Evolutionary conservation across 2,113 vertebrate genomes (phyloP), one percentile per base, ranked within the genome.

Genomic region (Sporophila hypoxantha): DNA sequence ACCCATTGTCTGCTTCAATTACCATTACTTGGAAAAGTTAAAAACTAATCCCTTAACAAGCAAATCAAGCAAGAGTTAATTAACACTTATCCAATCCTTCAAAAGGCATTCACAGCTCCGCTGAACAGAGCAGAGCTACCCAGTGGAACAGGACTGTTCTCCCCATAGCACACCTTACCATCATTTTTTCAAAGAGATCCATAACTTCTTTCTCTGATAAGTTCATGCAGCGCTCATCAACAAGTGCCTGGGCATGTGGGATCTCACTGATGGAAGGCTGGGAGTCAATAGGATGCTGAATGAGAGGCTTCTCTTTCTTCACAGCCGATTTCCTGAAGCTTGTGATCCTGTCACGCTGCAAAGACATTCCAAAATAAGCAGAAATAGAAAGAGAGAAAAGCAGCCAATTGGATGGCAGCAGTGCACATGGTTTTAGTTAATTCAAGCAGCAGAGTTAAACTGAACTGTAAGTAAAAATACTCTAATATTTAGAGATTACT

Each of bases 181-280:
- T 99, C 99, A 99, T 99, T 96, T 99, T 99, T 94, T 99, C 99
- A 94, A 99, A 99, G 67, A 99, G 98, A 96, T 99, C 98, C 93
- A 98, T 96, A 60, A 99, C 99, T 97, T 99, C 99, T 88, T 99
- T 99, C 94, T 99, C 99, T 5, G 99, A 99, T 82, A 99, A 98
- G 92, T 99, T 98, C 97, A 97, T 96, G 90, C 98, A 98, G 70
- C 98, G 97, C 32, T 99, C 99, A 74, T 99, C 99, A 37, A 98
- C 98, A 17, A 99, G 96, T 1, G 98, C 97, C 94, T 99, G 99
- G 59, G 98, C 97, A 61, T 97, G 77, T 0, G 98, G 99, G 81
- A 99, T 96, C 78, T 99, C 99, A 11, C 91, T 82, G 67, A 98
- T 97, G 30, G 88, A 85, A 5, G 97, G 96, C 76, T 97, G 97